These are phyloP conservation scores for Chromis chromis DNA, from an alignment of 2,797 vertebrate species.

Conservation along the genomic window DNA sequence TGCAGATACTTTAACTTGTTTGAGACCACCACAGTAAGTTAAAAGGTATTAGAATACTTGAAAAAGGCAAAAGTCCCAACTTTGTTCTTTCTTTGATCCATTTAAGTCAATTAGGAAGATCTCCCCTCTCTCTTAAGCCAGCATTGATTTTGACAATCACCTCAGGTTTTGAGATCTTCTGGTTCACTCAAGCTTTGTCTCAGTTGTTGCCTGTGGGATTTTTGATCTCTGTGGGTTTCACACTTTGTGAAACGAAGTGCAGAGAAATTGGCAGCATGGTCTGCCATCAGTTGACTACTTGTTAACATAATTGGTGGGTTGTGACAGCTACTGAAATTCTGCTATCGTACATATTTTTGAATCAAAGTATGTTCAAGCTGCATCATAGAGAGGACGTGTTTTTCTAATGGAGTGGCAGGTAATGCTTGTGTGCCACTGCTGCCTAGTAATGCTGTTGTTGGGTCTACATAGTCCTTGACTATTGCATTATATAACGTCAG, in stretches of 20 bases:
- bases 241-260: slow-evolving; percentile 7
- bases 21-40: background rate
- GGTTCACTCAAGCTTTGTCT: slow-evolving; percentile 9
- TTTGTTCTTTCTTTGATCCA: background rate
- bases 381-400: background rate
- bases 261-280: slow-evolving; percentile 6
- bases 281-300: slow-evolving; percentile 2
- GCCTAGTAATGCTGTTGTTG: background rate
- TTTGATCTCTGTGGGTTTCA: background rate
- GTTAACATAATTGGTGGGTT: background rate
- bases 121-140: slow-evolving; percentile 31
- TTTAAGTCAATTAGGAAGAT: slow-evolving; percentile 19
- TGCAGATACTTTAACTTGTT: background rate
- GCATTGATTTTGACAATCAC: slow-evolving; percentile 3
- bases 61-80: background rate
- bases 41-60: background rate
- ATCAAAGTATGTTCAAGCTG: background rate
- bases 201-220: background rate
- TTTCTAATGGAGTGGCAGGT: background rate
- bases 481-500: slow-evolving; percentile 2
- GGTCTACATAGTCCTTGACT: background rate
- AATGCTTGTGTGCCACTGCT: background rate
- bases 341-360: background rate
- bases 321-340: background rate
- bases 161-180: slow-evolving; percentile 11